Conservation (phyloP, 2,888 invertebrate species). For the Ctena decussata region DNA sequence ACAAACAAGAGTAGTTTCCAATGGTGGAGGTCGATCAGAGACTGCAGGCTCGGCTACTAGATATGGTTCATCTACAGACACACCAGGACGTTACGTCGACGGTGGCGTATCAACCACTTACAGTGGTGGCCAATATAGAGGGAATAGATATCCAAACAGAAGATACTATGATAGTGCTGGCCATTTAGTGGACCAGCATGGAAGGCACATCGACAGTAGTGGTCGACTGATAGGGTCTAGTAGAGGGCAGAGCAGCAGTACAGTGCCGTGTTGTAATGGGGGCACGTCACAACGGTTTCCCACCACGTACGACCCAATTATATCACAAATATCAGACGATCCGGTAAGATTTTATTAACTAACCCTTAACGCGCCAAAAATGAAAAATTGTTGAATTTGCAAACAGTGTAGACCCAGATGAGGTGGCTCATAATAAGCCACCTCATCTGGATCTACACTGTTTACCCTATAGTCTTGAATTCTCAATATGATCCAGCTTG, state of each 20-base stretch:
- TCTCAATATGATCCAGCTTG: too few species aligned
- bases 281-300: constrained; percentile 31
- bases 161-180: constrained; percentile 5
- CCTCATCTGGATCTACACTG: too few species aligned
- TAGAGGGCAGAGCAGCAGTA: constrained; percentile 21
- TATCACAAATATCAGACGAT: constrained; percentile 52
- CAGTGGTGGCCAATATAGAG: neutral
- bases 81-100: neutral
- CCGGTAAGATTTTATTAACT: constrained; percentile 35
- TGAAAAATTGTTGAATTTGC: too few species aligned
- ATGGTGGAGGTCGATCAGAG: neutral
- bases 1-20: neutral
- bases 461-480: too few species aligned
- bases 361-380: too few species aligned
- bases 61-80: neutral
- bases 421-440: too few species aligned
- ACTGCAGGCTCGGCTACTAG: too few species aligned
- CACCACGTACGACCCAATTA: constrained; percentile 51
- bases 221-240: neutral
- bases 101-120: neutral
- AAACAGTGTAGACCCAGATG: too few species aligned
- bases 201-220: neutral
- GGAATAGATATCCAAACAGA: neutral
- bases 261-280: constrained; percentile 51
- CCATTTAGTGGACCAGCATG: constrained; percentile 6